These are phyloP conservation scores for Geodia barretti DNA, from an alignment of 37 sponge, comb jelly and placozoan species.

Conservation along the genomic window DNA sequence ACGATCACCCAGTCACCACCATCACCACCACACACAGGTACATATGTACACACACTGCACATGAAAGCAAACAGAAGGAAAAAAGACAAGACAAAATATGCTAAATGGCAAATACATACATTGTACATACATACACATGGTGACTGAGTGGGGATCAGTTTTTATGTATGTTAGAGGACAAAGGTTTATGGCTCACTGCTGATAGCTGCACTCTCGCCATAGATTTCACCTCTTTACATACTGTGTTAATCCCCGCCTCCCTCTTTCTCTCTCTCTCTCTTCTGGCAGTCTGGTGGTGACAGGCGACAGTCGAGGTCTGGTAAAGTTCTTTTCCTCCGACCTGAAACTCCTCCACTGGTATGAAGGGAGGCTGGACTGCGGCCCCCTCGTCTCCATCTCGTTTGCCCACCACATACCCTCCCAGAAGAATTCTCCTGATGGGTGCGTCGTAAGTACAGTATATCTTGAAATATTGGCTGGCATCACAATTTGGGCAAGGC, in stretches of 20 bases:
- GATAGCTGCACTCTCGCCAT: no score
- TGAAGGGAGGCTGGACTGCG: conserved; percentile 43
- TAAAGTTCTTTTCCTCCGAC: conserved; percentile 87
- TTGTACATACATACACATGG: no score
- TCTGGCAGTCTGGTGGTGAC: conserved; percentile 71
- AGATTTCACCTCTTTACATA: no score
- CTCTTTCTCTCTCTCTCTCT: conserved; percentile 4
- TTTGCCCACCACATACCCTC: conserved; percentile 54
- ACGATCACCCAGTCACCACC: conserved; percentile 63
- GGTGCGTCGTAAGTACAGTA: background rate
- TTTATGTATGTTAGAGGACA: no score
- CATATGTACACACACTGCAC: background rate
- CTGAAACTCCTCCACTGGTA: conserved; percentile 91
- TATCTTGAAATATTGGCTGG: background rate
- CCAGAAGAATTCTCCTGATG: conserved; percentile 11
- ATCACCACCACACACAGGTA: conserved; percentile 52
- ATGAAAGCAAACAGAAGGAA: no score
- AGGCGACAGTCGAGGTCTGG: conserved; percentile 76
- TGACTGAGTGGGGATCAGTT: no score
- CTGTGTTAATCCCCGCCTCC: no score
- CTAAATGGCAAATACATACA: no score
- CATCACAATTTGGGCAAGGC: background rate
- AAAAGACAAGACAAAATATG: no score
- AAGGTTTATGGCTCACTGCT: no score
- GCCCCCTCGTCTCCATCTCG: conserved; percentile 80